Evolutionary conservation across 2,888 invertebrate species (phyloP), one percentile per base, ranked within the genome.

Genomic region (Chorisops tibialis): DNA sequence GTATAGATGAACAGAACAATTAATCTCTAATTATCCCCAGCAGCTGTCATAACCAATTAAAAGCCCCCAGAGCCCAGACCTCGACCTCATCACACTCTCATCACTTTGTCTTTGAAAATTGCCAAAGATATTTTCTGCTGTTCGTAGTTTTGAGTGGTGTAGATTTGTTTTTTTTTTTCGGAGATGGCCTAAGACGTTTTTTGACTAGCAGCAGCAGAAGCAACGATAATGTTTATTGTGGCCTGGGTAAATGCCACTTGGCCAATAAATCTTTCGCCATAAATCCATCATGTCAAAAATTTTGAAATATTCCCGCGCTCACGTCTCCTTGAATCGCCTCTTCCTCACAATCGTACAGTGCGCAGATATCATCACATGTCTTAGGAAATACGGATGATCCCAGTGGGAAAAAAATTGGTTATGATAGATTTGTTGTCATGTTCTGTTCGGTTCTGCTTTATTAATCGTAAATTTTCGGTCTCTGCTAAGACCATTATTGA

Each of bases 41-140:
- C 59, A 60, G 50, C 41, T 60, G 59, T 60, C 59, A 60, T 60
- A 60, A 50, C 50, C 59, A 60, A 60, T 60, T 60, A 60, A 60
- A 30, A 19, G 41, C 39, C 39, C 50, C 24, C 16, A 6, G 41
- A 37, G n/a, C n/a, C n/a, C 11, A 58, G 49, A 41, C 59, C 50
- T 60, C 59, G 59, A 50, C 49, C 59, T 50, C 59, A 60, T 60
- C 59, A 18, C 19, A 19, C 19, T 50, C 50, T 50, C 50, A 50
- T 50, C 24, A 22, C 12, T 41, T 41, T 41, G 16, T 4, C 12
- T 47, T 37, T 19, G 12, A 7, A 6, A 41, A 11, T 50, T 50
- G 37, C 50, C 35, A 50, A 50, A 50, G 50, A 50, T 50, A 50
- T 18, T 18, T n/a, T 41, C 41, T 41, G n/a, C 14, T 41, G 9